Percentiles rank a stretch among this genome's conserved stretches.
phyloP scores from a whole-genome alignment of 2,888 invertebrate genomes.

The Hybos culiciformis region DNA sequence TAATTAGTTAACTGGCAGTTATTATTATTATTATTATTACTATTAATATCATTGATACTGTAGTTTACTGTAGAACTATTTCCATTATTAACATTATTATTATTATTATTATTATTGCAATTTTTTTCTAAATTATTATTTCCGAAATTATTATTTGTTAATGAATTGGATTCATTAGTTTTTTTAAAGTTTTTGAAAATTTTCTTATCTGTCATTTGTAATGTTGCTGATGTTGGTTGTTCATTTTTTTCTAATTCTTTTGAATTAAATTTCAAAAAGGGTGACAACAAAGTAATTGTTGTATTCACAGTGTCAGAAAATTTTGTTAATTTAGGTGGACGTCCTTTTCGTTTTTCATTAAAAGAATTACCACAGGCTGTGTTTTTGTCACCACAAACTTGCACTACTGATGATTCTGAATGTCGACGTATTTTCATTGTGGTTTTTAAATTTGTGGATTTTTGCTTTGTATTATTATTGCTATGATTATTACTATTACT shows the following conservation, averaged over 20 bases:
- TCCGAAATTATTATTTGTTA: background rate
- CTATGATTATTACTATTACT: background rate
- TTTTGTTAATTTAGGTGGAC: constrained; percentile 8
- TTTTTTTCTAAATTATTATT: background rate
- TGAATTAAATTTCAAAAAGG: too few species aligned
- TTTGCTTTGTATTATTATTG: background rate
- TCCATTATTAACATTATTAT: background rate
- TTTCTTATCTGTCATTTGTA: too few species aligned
- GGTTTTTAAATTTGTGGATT: background rate
- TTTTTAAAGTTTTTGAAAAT: too few species aligned
- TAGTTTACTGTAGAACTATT: background rate
- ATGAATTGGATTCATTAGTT: too few species aligned
- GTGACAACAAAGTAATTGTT: too few species aligned
- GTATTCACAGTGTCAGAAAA: too few species aligned
- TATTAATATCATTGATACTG: background rate
- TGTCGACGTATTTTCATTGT: constrained; percentile 24
- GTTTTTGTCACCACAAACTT: background rate
- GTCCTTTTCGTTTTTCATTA: too few species aligned
- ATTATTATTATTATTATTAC: background rate
- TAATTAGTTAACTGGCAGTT: background rate
- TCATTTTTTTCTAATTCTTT: too few species aligned
- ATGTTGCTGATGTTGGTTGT: constrained; percentile 11
- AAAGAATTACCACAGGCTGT: too few species aligned
- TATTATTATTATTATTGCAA: background rate
- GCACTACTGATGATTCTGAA: constrained; percentile 27